These are phyloP conservation scores for Apteryx mantelli DNA, from an alignment of 2,113 vertebrate genomes.

Conservation along the genomic window DNA sequence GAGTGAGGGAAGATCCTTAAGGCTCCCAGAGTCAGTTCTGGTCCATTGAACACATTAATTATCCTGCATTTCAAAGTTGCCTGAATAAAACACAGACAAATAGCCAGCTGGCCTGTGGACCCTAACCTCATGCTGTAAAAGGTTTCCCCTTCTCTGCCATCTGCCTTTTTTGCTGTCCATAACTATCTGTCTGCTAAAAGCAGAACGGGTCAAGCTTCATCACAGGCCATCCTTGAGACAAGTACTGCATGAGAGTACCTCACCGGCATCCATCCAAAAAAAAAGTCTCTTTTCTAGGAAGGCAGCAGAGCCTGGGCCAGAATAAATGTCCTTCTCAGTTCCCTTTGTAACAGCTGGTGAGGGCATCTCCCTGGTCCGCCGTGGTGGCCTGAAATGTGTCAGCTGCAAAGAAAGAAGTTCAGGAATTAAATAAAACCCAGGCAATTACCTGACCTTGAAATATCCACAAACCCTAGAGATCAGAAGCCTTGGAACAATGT, in stretches of 20 bases:
- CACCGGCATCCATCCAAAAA: neutral
- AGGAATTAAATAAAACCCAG: neutral
- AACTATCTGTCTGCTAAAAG: neutral
- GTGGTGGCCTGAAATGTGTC: neutral
- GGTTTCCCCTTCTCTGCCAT: conserved; percentile 23
- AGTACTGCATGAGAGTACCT: neutral
- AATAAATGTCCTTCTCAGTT: neutral
- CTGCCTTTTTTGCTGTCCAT: conserved; percentile 16
- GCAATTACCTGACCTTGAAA: neutral
- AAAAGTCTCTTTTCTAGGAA: neutral
- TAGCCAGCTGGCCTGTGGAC: conserved; percentile 20
- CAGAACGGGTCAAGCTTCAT: neutral
- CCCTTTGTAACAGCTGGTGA: neutral
- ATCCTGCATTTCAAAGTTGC: neutral
- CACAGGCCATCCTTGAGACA: neutral
- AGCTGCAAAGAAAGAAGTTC: neutral
- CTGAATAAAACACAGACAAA: neutral
- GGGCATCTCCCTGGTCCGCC: neutral
- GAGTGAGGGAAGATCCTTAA: neutral
- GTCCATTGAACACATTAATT: neutral
- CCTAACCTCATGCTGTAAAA: conserved; percentile 1
- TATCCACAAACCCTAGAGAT: neutral
- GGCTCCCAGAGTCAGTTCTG: neutral
- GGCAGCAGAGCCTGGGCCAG: neutral
- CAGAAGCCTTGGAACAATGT: neutral